Conservation (phyloP, 2,888 invertebrate species). For the Ptychoptera contaminata region DNA sequence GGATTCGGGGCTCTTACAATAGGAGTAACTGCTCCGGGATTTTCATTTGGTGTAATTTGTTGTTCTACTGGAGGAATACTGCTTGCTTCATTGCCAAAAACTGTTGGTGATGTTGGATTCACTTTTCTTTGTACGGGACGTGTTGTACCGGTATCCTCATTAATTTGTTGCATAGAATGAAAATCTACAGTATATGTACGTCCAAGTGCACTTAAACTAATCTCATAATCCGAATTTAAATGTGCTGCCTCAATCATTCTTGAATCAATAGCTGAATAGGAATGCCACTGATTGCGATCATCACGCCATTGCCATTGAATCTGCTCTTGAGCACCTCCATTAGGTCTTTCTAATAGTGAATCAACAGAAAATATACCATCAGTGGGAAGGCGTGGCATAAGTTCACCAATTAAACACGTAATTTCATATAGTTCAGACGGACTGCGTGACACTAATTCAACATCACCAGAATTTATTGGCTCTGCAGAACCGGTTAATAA, state of each 20-base stretch:
- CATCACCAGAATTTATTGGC: constrained; percentile 34
- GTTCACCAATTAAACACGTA: constrained; percentile 89
- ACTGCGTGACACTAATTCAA: constrained; percentile 76
- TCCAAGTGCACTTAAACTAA: constrained; percentile 79
- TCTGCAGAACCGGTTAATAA: constrained; percentile 80
- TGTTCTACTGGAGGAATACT: too few species aligned
- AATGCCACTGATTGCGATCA: constrained; percentile 84
- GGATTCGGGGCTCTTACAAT: constrained; percentile 11
- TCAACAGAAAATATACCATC: constrained; percentile 95
- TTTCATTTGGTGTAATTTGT: not conserved
- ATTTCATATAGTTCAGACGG: constrained; percentile 97
- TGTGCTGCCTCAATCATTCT: constrained; percentile 91
- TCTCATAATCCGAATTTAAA: constrained; percentile 87
- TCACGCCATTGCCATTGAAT: constrained; percentile 97
- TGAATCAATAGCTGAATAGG: constrained; percentile 85
- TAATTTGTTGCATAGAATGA: constrained; percentile 94
- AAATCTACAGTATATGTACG: constrained; percentile 93
- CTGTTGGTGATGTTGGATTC: constrained; percentile 40
- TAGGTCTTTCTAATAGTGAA: constrained; percentile 63
- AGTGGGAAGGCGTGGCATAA: constrained; percentile 89
- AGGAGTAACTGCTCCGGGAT: constrained; percentile 8
- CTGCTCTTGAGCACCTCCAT: constrained; percentile 50
- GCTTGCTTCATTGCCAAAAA: not conserved
- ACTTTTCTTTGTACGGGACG: constrained; percentile 75
- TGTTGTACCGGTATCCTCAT: constrained; percentile 93